Evolutionary conservation across 1,140 invertebrate genomes (phyloP).

Genomic region (Dolichoris vasculosae): DNA sequence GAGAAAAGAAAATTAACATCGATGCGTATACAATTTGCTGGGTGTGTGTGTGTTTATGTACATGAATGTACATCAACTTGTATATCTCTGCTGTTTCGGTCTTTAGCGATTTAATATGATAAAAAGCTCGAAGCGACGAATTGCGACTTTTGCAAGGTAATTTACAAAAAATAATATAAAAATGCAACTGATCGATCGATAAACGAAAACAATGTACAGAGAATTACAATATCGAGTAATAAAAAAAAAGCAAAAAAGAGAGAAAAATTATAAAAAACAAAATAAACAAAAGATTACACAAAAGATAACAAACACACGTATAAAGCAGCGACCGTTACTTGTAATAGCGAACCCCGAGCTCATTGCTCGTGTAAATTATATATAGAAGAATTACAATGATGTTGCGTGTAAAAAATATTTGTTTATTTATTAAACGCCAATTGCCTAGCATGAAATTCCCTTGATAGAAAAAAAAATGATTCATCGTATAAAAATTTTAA

Average conservation of each 20-base stretch:
- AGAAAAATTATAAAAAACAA: slow-evolving; percentile 37
- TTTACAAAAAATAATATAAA: slow-evolving; percentile 62
- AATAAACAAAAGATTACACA: no score
- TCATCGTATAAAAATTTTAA: slow-evolving; percentile 11
- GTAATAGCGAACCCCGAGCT: slow-evolving; percentile 49
- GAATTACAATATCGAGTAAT: slow-evolving; percentile 35
- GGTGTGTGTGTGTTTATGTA: slow-evolving; percentile 54
- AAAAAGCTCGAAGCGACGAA: slow-evolving; percentile 44
- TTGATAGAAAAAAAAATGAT: background rate
- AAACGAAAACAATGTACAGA: slow-evolving; percentile 51
- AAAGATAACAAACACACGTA: slow-evolving; percentile 44
- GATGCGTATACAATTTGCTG: slow-evolving; percentile 68
- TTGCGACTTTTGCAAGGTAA: slow-evolving; percentile 67
- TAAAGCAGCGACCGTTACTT: slow-evolving; percentile 45
- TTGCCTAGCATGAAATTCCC: slow-evolving; percentile 2
- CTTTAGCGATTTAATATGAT: slow-evolving; percentile 49
- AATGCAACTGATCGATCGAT: slow-evolving; percentile 35
- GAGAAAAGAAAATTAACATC: slow-evolving; percentile 44
- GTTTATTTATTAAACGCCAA: slow-evolving; percentile 47
- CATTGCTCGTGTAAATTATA: slow-evolving; percentile 70
- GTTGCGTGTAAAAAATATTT: slow-evolving; percentile 65
- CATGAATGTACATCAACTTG: slow-evolving; percentile 26
- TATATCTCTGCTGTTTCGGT: slow-evolving; percentile 28
- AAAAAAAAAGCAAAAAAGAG: slow-evolving; percentile 8
- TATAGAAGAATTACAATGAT: slow-evolving; percentile 68